Evolutionary conservation across 2,888 invertebrate species (phyloP).

Genomic region (Aleiodes alternator): DNA sequence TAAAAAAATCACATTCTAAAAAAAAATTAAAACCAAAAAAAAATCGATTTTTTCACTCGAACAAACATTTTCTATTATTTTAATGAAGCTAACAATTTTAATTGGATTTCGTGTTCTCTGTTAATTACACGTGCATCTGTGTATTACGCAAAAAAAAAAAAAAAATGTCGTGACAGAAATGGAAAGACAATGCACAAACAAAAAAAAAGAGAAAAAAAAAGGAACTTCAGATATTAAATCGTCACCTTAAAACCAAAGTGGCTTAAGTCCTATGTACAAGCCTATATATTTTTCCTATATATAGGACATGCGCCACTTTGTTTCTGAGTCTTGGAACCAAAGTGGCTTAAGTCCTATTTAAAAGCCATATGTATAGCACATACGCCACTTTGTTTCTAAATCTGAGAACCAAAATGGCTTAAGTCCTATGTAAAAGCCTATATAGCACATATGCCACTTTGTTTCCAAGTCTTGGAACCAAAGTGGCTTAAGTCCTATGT

Average conservation of each 20-base stretch:
- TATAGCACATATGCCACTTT: no score
- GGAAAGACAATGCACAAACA: conserved; percentile 18
- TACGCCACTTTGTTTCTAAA: no score
- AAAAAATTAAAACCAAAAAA: neutral
- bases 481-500: no score
- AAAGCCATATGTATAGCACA: no score
- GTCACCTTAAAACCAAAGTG: neutral
- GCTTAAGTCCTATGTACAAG: no score
- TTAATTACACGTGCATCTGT: conserved; percentile 37
- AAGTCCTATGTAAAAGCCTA: no score
- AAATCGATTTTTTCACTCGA: neutral
- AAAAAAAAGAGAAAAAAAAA: neutral
- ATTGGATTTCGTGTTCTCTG: conserved; percentile 18
- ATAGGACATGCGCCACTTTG: no score
- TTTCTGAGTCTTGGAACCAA: no score
- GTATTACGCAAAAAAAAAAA: conserved; percentile 50
- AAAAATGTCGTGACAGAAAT: conserved; percentile 51
- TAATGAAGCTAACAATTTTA: conserved; percentile 26
- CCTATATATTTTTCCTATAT: no score
- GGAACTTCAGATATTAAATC: neutral
- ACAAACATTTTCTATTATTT: conserved; percentile 5
- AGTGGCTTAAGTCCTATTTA: no score
- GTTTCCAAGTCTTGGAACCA: no score
- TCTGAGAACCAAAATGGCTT: no score
- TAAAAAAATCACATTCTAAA: neutral